Evolutionary conservation across 2,797 vertebrate genomes (phyloP).

Genomic region (Dryobates pubescens): DNA sequence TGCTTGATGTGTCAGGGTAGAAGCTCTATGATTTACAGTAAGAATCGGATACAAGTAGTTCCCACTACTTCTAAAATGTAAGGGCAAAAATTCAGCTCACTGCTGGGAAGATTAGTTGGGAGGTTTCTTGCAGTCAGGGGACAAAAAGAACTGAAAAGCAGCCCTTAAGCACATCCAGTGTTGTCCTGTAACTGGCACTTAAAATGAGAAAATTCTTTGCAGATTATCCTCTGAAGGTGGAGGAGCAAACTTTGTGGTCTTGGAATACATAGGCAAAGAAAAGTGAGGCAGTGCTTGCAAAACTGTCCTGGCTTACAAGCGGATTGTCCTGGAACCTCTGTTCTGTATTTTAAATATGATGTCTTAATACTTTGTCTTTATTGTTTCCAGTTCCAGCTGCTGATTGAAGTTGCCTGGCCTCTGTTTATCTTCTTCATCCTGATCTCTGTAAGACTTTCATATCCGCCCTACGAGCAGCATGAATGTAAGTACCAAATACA

Average conservation of each 20-base stretch:
- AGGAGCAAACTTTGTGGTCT: background rate
- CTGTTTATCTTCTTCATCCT: constrained; percentile 98
- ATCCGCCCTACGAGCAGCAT: constrained; percentile 96
- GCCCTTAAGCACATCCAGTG: background rate
- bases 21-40: background rate
- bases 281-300: background rate
- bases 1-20: background rate
- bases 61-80: background rate
- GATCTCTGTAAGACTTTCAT: constrained; percentile 91
- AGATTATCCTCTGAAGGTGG: background rate
- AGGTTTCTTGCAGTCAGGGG: background rate
- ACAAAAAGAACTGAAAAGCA: background rate
- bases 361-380: constrained; percentile 38
- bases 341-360: background rate
- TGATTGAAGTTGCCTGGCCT: constrained; percentile 94
- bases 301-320: background rate
- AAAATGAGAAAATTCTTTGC: background rate
- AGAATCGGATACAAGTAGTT: background rate
- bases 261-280: background rate
- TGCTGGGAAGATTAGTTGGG: background rate
- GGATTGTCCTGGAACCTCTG: background rate
- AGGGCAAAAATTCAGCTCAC: background rate
- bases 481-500: constrained; percentile 88
- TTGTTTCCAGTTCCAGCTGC: constrained; percentile 87
- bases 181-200: background rate